Evolutionary conservation across 2,113 vertebrate species (phyloP), one percentile per base, ranked within the genome.

Genomic region (Pelmatolapia mariae): DNA sequence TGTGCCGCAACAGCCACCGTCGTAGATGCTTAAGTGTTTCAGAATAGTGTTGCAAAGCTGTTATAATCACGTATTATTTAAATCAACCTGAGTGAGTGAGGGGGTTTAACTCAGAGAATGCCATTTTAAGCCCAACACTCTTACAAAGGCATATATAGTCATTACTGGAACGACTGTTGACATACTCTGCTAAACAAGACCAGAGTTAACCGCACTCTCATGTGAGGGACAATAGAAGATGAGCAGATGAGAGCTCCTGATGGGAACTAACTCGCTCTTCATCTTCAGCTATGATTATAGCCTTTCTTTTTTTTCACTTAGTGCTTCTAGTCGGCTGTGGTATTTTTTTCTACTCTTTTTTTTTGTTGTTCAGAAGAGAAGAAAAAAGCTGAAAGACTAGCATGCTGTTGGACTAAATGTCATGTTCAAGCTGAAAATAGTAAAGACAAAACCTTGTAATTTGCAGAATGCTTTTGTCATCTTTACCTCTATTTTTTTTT

Each of bases 371-470:
- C 92, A 89, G 86, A 66, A 84, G 61, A 78, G 89, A 92, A 92
- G 88, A 86, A 91, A 93, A 81, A 80, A 79, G 19, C 78, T 78
- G 61, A 92, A 87, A 86, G 89, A 93, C 81, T 22, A 86, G 86
- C 89, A 92, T 90, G 94, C 95, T 89, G 89, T 83, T 52, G 94
- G 95, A 94, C 93, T 92, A 95, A 94, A 92, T 96, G 95, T 93
- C 93, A 93, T 95, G 93, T 91, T 93, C 53, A 88, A 92, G 94
- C 95, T 93, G 91, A 95, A 91, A 96, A 94, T 94, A 93, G 95
- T 94, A 40, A 89, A 93, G 92, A 93, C 90, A 63, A 95, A 91
- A 96, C 96, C 96, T 97, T 97, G 96, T 97, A 96, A 97, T 97
- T 96, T 95, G 73, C 93, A 87, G 86, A 94, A 93, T 90, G 90